Conservation (phyloP, 2,797 vertebrate species). For the Sternarchorhynchus goeldii region DNA sequence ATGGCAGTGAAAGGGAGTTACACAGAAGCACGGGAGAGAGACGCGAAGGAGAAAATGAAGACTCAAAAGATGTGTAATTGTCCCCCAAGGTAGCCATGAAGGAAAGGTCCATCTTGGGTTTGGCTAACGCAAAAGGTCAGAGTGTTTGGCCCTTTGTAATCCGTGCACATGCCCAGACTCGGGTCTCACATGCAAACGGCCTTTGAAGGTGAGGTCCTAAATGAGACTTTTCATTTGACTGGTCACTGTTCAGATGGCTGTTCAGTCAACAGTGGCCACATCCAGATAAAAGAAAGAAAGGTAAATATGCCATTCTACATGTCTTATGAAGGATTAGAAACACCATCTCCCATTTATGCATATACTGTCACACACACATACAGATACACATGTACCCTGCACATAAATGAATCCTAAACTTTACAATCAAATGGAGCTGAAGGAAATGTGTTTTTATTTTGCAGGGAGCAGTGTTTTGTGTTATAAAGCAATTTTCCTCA, state of each 20-base stretch:
- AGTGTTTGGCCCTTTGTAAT: slow-evolving; percentile 32
- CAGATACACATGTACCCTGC: neutral
- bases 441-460: neutral
- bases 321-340: slow-evolving; percentile 1
- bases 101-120: slow-evolving; percentile 44
- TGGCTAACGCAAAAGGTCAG: slow-evolving; percentile 55
- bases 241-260: slow-evolving; percentile 30
- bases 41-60: neutral
- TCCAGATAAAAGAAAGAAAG: slow-evolving; percentile 30
- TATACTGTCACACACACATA: slow-evolving; percentile 13
- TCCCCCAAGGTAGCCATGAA: slow-evolving; percentile 46
- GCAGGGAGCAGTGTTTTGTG: too few species aligned
- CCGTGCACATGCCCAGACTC: slow-evolving; percentile 10
- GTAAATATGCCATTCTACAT: slow-evolving; percentile 41
- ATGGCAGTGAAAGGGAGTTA: neutral
- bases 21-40: neutral
- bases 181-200: neutral
- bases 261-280: slow-evolving; percentile 40
- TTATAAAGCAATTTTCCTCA: too few species aligned
- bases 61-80: slow-evolving; percentile 44
- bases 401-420: neutral
- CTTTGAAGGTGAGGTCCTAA: slow-evolving; percentile 34
- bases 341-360: neutral
- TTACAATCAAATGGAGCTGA: neutral
- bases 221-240: slow-evolving; percentile 45